phyloP scores from a whole-genome alignment of 1,140 invertebrate genomes.

The Leptoteleia sp. region DNA sequence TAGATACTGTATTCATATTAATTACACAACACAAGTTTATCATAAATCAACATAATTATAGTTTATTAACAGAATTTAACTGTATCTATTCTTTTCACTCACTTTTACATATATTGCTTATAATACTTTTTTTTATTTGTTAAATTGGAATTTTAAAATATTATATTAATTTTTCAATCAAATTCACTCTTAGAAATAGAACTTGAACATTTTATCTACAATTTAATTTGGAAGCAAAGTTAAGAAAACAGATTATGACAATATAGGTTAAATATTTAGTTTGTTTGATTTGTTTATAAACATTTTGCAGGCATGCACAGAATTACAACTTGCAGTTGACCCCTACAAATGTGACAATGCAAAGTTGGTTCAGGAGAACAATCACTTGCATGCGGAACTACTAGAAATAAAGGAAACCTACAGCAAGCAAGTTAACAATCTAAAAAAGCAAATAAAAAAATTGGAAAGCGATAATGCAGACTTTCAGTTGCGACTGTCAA shows the following conservation, averaged over 20 bases:
- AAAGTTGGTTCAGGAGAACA: constrained; percentile 86
- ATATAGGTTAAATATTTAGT: neutral
- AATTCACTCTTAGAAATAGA: no score
- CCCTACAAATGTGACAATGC: constrained; percentile 88
- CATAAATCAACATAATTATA: no score
- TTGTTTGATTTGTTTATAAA: neutral
- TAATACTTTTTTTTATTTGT: constrained; percentile 1
- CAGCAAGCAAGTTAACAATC: constrained; percentile 83
- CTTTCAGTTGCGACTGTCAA: constrained; percentile 82
- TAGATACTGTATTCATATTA: no score
- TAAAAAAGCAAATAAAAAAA: constrained; percentile 83
- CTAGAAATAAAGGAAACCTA: constrained; percentile 85
- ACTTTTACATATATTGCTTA: no score
- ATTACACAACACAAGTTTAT: no score
- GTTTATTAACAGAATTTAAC: no score
- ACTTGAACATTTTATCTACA: no score
- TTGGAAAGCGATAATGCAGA: constrained; percentile 84
- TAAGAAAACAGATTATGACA: neutral
- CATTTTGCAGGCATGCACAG: constrained; percentile 80
- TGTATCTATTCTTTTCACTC: no score
- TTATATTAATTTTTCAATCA: neutral
- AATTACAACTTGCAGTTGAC: constrained; percentile 83
- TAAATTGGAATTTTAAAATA: neutral
- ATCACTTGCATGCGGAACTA: constrained; percentile 86
- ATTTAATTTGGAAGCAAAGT: no score